Evolutionary conservation across 2,113 vertebrate species (phyloP), one percentile per base, ranked within the genome.

Genomic region (Chlorocebus sabaeus): DNA sequence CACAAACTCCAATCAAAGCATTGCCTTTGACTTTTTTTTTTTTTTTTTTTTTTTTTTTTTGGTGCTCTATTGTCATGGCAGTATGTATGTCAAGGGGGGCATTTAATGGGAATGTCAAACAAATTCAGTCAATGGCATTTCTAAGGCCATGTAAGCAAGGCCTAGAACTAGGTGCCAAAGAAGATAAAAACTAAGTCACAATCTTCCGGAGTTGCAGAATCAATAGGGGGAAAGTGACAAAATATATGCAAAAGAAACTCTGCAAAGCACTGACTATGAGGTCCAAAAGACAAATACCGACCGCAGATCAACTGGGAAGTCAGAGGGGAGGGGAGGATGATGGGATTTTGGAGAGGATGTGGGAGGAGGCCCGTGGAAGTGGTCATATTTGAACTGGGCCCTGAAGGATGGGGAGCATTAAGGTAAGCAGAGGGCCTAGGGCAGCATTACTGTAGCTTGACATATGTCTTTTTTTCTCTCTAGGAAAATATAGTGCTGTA

Each of bases 401-500:
- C 8, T 50, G 20, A 22, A 38, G 6, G 32, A 38, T n/a, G 70
- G 40, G 8, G 22, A 35, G 23, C 40, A 90, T 48, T 40, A 16
- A 13, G 40, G 43, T 64, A 73, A 87, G 25, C 0, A n/a, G 48
- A 12, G 17, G 20, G 43, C 25, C 23, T 23, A 12, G 17, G 22
- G 3, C 3, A 59, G 43, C 2, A 11, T 25, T 81, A 59, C 76
- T 48, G 55, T 67, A 93, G 78, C 10, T 1, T 72, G 27, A 59
- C 43, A 2, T 67, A 18, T 18, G 9, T 85, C 61, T 83, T 52
- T 76, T 57, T 67, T 91, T 90, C 14, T 84, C 38, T 98, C 89
- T 91, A 99, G 99, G 99, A 99, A 97, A 99, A 99, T 97, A 99
- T 99, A 97, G 98, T 99, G 72, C 97, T 99, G 52, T 99, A 99